A percentile compares a stretch with the other conserved stretches of the same genome.
These are phyloP conservation scores for Apotomis turbidana DNA, from an alignment of 2,888 invertebrate genomes.

Conservation along the genomic window DNA sequence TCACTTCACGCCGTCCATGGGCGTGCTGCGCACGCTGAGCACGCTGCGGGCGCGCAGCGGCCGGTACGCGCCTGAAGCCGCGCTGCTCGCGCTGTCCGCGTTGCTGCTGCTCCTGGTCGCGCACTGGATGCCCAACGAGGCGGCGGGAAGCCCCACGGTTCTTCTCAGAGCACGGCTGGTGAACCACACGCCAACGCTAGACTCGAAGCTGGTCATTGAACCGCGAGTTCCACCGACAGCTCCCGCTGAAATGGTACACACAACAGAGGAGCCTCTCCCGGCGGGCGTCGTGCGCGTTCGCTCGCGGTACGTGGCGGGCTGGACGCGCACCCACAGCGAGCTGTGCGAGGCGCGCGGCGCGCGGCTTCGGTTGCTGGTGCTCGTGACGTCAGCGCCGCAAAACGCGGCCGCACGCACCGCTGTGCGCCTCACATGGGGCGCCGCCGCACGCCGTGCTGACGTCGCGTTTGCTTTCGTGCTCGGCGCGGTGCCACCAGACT, in stretches of 20 bases:
- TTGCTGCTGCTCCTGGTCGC: slow-evolving; percentile 31
- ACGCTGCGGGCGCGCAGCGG: neutral
- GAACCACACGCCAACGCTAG: too few species aligned
- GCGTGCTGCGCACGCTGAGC: neutral
- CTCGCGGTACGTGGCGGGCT: slow-evolving; percentile 88
- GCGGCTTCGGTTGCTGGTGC: slow-evolving; percentile 84
- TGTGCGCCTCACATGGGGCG: slow-evolving; percentile 92
- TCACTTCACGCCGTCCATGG: too few species aligned
- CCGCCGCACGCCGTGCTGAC: slow-evolving; percentile 86
- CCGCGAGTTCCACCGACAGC: slow-evolving; percentile 17
- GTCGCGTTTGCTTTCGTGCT: slow-evolving; percentile 87
- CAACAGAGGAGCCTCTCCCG: slow-evolving; percentile 46
- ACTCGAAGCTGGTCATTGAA: slow-evolving; percentile 8
- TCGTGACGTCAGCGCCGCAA: slow-evolving; percentile 89
- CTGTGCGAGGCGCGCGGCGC: slow-evolving; percentile 85
- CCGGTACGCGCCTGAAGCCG: neutral
- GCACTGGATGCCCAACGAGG: slow-evolving; percentile 25
- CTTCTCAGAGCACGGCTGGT: neutral
- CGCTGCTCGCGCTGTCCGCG: slow-evolving; percentile 23
- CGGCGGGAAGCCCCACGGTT: slow-evolving; percentile 48
- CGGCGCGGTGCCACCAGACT: slow-evolving; percentile 77
- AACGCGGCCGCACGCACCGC: slow-evolving; percentile 88
- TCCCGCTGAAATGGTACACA: neutral
- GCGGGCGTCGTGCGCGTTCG: slow-evolving; percentile 78
- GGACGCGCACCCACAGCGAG: slow-evolving; percentile 85